Conservation (phyloP, 2,113 vertebrate species). For the Rostratula benghalensis region DNA sequence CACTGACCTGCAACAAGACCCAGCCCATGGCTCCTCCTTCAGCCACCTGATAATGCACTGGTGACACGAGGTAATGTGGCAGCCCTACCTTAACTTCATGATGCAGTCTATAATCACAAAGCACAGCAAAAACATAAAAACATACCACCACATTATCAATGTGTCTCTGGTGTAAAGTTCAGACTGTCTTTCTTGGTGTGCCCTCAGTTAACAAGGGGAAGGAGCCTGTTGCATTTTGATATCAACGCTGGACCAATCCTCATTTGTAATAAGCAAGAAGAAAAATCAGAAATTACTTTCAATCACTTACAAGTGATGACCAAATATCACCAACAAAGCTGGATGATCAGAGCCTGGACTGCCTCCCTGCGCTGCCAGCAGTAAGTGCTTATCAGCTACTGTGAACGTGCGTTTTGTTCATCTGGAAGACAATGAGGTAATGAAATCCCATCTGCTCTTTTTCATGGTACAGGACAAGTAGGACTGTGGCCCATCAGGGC, state of each 20-base stretch:
- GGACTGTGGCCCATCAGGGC: not conserved
- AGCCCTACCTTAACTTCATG: not conserved
- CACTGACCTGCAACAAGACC: not conserved
- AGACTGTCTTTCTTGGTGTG: not conserved
- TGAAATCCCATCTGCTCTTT: slow-evolving; percentile 6
- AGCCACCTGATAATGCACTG: not conserved
- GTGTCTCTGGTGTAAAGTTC: not conserved
- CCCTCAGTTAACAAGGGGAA: not conserved
- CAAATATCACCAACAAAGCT: not conserved
- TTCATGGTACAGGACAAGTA: accelerated
- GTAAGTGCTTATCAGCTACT: not conserved
- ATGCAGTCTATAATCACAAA: not conserved
- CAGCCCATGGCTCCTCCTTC: not conserved
- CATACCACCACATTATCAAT: accelerated
- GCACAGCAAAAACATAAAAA: not conserved
- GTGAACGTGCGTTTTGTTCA: not conserved
- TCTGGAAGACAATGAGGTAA: not conserved
- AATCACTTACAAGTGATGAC: not conserved
- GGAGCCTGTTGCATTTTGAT: not conserved
- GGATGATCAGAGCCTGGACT: not conserved
- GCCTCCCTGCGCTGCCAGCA: not conserved
- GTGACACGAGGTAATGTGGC: not conserved
- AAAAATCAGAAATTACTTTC: not conserved
- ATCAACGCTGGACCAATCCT: not conserved
- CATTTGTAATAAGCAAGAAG: not conserved